phyloP scores from a whole-genome alignment of 2,797 vertebrate genomes.

The Chaetophractus vellerosus region DNA sequence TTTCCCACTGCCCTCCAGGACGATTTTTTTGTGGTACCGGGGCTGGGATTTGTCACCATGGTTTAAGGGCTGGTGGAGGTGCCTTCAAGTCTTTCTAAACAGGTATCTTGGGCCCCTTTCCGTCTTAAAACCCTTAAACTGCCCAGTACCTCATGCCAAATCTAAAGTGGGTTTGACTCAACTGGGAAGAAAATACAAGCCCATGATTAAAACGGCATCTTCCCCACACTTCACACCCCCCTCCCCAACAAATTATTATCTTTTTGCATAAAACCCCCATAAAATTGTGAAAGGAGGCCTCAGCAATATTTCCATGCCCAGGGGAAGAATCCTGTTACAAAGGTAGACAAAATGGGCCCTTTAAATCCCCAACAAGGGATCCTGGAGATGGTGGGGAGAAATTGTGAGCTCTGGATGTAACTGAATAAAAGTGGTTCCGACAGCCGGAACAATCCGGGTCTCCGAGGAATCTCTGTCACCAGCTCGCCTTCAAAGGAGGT shows the following conservation, averaged over 20 bases:
- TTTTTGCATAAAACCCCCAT: constrained; percentile 40
- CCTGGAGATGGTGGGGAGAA: constrained; percentile 39
- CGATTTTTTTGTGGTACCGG: too few species aligned
- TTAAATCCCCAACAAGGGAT: constrained; percentile 55
- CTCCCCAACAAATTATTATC: constrained; percentile 70
- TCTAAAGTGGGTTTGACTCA: constrained; percentile 63
- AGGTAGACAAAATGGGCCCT: constrained; percentile 49
- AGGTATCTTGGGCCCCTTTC: neutral
- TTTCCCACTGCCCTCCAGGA: too few species aligned
- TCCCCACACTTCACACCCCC: neutral
- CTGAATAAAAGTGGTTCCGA: constrained; percentile 57
- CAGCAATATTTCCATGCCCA: constrained; percentile 70
- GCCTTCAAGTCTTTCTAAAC: neutral
- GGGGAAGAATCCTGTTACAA: constrained; percentile 77
- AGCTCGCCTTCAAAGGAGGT: neutral
- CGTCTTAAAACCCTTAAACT: constrained; percentile 5
- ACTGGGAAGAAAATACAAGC: constrained; percentile 70
- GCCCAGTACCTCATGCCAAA: neutral
- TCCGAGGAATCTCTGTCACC: constrained; percentile 28
- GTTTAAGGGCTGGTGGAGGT: neutral
- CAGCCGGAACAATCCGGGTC: neutral
- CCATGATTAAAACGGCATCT: constrained; percentile 42
- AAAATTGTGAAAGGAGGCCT: constrained; percentile 70
- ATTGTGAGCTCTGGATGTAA: constrained; percentile 46
- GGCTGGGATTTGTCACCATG: too few species aligned